Percentiles rank a stretch among this genome's conserved stretches.
These are phyloP conservation scores for Poecilia picta DNA, from an alignment of 2,797 vertebrate species.

Conservation along the genomic window DNA sequence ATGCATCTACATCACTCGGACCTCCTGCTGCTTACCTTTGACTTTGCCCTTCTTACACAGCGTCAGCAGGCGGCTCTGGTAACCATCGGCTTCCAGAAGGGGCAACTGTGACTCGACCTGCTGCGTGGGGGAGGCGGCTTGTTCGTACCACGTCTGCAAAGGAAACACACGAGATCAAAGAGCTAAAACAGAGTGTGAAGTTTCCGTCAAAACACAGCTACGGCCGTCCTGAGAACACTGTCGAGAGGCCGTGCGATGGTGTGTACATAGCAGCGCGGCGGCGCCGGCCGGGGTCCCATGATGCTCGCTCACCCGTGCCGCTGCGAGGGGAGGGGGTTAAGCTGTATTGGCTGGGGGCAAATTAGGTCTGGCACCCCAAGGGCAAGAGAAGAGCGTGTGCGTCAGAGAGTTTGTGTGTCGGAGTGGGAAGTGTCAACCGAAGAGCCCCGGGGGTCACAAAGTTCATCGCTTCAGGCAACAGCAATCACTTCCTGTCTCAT, in stretches of 20 bases:
- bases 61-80: constrained; percentile 54
- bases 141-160: constrained; percentile 79
- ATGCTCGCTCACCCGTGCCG: constrained; percentile 67
- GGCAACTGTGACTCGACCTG: background rate
- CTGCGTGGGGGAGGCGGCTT: constrained; percentile 14
- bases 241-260: constrained; percentile 17
- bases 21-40: constrained; percentile 78
- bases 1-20: background rate
- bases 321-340: constrained; percentile 75
- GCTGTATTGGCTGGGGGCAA: constrained; percentile 79
- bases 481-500: constrained; percentile 75
- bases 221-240: constrained; percentile 16
- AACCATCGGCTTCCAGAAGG: background rate
- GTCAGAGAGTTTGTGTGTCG: constrained; percentile 40
- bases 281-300: constrained; percentile 36
- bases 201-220: constrained; percentile 34
- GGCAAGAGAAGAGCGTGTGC: constrained; percentile 59
- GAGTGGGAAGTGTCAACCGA: constrained; percentile 58
- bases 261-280: constrained; percentile 48
- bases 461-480: constrained; percentile 72
- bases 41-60: constrained; percentile 77
- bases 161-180: constrained; percentile 15
- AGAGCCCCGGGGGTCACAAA: constrained; percentile 69
- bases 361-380: constrained; percentile 75
- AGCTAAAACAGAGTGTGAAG: constrained; percentile 20